phyloP scores from a whole-genome alignment of 2,797 vertebrate species.

The Odontamblyopus rebecca region DNA sequence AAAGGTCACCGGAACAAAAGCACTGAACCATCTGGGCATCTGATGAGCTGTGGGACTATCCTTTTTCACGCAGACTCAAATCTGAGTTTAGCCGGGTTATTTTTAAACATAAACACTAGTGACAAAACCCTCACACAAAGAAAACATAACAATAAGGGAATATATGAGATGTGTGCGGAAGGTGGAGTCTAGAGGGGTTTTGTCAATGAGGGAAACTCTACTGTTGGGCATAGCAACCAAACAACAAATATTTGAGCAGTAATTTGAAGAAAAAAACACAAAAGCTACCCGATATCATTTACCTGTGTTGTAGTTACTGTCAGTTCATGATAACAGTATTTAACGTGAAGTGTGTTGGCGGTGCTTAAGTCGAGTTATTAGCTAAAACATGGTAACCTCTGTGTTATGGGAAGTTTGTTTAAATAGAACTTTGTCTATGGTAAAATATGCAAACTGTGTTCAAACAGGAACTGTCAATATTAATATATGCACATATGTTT shows the following conservation, averaged over 20 bases:
- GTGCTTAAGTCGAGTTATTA: not conserved
- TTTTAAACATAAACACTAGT: slow-evolving; percentile 12
- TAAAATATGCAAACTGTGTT: not conserved
- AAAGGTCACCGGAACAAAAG: slow-evolving; percentile 47
- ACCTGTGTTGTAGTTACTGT: not conserved
- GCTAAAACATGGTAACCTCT: not conserved
- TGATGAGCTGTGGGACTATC: slow-evolving; percentile 30
- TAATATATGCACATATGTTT: not conserved
- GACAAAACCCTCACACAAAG: slow-evolving; percentile 9
- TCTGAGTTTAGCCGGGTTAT: slow-evolving; percentile 12
- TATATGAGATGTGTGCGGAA: not conserved
- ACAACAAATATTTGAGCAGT: not conserved
- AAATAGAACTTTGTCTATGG: not conserved
- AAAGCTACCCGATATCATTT: not conserved
- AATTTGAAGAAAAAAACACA: not conserved
- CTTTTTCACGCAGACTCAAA: slow-evolving; percentile 3
- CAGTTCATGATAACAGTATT: not conserved
- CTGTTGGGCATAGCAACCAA: slow-evolving; percentile 6
- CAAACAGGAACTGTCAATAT: not conserved
- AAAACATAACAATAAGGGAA: slow-evolving; percentile 12
- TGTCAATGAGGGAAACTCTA: not conserved
- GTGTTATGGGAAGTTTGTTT: not conserved
- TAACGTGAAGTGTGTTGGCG: not conserved
- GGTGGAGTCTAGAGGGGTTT: not conserved
- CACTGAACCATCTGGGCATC: slow-evolving; percentile 30